These are phyloP conservation scores for Dastarcus helophoroides DNA, from an alignment of 2,888 invertebrate genomes.

Conservation along the genomic window DNA sequence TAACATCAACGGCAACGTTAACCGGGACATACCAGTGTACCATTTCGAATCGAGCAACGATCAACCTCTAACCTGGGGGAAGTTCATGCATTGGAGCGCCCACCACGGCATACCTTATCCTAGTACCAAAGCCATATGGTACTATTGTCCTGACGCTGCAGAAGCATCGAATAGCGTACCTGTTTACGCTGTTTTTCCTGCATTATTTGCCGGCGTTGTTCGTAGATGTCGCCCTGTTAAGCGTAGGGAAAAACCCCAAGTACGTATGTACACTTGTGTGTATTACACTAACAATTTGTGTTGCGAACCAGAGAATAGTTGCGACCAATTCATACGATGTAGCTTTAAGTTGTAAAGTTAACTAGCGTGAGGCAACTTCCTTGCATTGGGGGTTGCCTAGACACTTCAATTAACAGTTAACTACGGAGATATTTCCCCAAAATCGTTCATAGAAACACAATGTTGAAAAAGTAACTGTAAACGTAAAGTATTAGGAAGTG, in stretches of 20 bases:
- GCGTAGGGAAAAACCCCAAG: slow-evolving; percentile 50
- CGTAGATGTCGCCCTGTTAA: slow-evolving; percentile 43
- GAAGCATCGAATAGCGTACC: slow-evolving; percentile 44
- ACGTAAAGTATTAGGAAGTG: too few relatives aligned
- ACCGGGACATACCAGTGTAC: slow-evolving; percentile 54
- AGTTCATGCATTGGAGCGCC: slow-evolving; percentile 48
- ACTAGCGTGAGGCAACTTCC: too few relatives aligned
- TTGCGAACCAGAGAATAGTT: not conserved
- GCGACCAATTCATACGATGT: not conserved
- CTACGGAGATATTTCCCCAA: too few relatives aligned
- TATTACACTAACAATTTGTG: slow-evolving; percentile 18
- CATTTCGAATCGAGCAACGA: slow-evolving; percentile 78
- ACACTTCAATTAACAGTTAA: too few relatives aligned
- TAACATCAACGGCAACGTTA: not conserved
- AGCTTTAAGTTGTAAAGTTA: slow-evolving; percentile 5
- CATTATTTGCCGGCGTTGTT: slow-evolving; percentile 56
- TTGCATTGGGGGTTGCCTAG: not conserved
- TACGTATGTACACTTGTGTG: too few relatives aligned
- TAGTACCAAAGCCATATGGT: slow-evolving; percentile 56
- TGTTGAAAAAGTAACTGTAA: too few relatives aligned
- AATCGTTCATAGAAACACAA: too few relatives aligned
- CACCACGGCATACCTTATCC: slow-evolving; percentile 47
- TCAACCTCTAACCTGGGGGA: slow-evolving; percentile 72
- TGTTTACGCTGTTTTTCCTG: slow-evolving; percentile 50
- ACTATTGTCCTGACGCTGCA: slow-evolving; percentile 53